Conservation (phyloP, 2,113 vertebrate species). For the Geococcyx californianus region DNA sequence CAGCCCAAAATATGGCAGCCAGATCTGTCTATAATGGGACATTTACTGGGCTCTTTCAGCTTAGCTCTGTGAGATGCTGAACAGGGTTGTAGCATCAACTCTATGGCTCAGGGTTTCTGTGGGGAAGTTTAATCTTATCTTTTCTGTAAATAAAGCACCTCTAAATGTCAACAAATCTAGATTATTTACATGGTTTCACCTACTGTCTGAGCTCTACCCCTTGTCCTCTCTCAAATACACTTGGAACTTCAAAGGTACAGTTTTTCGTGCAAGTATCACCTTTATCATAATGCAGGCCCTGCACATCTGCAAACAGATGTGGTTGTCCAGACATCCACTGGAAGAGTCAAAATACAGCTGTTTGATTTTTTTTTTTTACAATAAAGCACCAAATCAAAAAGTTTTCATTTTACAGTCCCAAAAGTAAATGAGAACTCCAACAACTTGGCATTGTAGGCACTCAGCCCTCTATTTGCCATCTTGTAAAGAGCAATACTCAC, state of each 20-base stretch:
- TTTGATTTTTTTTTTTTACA: neutral
- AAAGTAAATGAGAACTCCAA: neutral
- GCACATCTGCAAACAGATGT: neutral
- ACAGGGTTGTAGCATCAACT: neutral
- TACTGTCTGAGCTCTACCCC: neutral
- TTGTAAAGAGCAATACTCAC: neutral
- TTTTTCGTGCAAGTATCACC: neutral
- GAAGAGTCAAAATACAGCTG: neutral
- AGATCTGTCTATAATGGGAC: neutral
- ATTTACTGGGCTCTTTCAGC: neutral
- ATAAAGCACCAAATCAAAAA: neutral
- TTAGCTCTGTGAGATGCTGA: neutral
- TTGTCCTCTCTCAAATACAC: neutral
- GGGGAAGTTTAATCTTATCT: neutral
- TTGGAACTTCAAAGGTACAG: neutral
- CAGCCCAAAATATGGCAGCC: neutral
- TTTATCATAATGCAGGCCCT: neutral
- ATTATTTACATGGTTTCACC: neutral
- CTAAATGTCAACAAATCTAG: neutral
- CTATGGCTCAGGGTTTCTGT: neutral
- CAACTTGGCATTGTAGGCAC: neutral
- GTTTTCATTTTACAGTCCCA: neutral
- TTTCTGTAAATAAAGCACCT: neutral
- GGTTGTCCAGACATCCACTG: neutral
- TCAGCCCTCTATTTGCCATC: neutral